phyloP scores from a whole-genome alignment of 2,888 invertebrate species.

The Balanococcus diminutus region DNA sequence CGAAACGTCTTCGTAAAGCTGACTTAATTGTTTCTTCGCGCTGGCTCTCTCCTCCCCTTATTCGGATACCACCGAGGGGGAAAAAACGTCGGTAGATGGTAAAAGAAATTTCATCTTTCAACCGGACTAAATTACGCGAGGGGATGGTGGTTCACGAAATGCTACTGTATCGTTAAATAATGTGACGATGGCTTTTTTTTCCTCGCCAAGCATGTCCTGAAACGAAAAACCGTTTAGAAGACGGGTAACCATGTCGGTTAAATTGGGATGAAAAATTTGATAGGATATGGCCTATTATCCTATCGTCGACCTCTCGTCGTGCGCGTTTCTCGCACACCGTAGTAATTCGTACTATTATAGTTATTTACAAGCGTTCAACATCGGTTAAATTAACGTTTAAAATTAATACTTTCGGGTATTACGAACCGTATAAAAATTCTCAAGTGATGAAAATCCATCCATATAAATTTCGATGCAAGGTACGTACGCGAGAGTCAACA shows the following conservation, averaged over 20 bases:
- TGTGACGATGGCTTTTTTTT: background rate
- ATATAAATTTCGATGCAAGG: background rate
- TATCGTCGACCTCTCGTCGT: background rate
- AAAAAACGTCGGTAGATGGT: background rate
- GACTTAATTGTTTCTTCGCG: slow-evolving; percentile 33
- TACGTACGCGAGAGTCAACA: too few relatives aligned
- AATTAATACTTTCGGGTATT: slow-evolving; percentile 46
- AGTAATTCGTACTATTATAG: slow-evolving; percentile 48
- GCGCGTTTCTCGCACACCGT: slow-evolving; percentile 34
- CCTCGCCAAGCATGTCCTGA: slow-evolving; percentile 18
- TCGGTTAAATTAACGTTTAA: slow-evolving; percentile 53
- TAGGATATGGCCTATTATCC: slow-evolving; percentile 50
- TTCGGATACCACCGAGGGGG: background rate
- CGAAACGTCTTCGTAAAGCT: background rate
- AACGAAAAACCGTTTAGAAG: slow-evolving; percentile 39
- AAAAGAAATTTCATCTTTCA: background rate
- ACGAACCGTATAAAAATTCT: background rate
- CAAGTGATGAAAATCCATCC: background rate
- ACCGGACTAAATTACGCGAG: background rate
- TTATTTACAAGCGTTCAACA: slow-evolving; percentile 47
- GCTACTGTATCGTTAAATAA: background rate
- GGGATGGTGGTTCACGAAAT: background rate
- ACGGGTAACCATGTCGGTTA: slow-evolving; percentile 44
- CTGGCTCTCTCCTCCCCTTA: background rate
- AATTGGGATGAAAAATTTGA: slow-evolving; percentile 53